A percentile compares a stretch with the other conserved stretches of the same genome.
These are phyloP conservation scores for Tortricodes alternella DNA, from an alignment of 2,888 invertebrate species.

Conservation along the genomic window DNA sequence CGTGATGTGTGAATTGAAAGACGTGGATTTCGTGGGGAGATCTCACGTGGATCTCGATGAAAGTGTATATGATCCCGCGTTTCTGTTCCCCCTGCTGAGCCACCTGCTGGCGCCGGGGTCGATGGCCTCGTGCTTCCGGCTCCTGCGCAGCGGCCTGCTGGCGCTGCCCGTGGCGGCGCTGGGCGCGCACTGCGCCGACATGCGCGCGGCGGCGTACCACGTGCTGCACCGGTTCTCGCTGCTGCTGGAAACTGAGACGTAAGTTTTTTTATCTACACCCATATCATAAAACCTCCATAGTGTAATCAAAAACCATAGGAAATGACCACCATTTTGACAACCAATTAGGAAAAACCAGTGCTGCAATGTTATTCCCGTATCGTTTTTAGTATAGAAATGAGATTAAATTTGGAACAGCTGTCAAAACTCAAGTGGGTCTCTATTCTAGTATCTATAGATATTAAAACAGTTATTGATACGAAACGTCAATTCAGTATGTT, in stretches of 20 bases:
- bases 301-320: too few species aligned
- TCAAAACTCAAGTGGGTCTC: too few species aligned
- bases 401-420: too few species aligned
- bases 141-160: conserved; percentile 87
- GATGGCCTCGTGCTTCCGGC: conserved; percentile 86
- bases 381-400: too few species aligned
- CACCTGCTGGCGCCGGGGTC: conserved; percentile 89
- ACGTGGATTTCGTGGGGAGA: conserved; percentile 45
- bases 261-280: conserved; percentile 44
- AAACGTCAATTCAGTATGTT: too few species aligned
- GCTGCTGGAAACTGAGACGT: conserved; percentile 88
- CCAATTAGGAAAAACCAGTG: too few species aligned
- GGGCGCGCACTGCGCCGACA: conserved; percentile 84
- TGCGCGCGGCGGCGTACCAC: conserved; percentile 88
- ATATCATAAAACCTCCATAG: too few species aligned
- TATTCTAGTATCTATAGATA: too few species aligned
- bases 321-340: too few species aligned
- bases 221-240: conserved; percentile 88
- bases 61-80: conserved; percentile 90
- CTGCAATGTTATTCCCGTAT: too few species aligned
- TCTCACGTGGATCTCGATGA: conserved; percentile 54
- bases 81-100: conserved; percentile 89
- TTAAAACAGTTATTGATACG: too few species aligned
- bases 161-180: conserved; percentile 87
- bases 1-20: conserved; percentile 41